phyloP scores from a whole-genome alignment of 2,888 invertebrate species.

The Diarsia rubi region DNA sequence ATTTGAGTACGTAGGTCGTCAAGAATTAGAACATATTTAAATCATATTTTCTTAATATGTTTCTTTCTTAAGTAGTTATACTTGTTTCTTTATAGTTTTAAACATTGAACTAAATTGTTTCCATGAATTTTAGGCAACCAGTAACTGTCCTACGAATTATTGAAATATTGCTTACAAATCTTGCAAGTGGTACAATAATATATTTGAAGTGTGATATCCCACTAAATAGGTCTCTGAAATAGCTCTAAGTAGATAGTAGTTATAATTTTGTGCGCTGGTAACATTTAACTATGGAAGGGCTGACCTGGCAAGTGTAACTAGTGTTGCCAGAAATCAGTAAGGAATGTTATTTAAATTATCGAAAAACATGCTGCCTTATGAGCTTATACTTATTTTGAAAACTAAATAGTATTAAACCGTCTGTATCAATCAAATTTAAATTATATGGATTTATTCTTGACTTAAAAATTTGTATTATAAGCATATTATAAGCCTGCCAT shows the following conservation, averaged over 20 bases:
- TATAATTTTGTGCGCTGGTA: constrained; percentile 59
- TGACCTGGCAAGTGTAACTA: constrained; percentile 55
- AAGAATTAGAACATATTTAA: background rate
- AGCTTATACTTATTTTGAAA: constrained; percentile 52
- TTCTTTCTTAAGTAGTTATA: background rate
- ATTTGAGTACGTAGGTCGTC: background rate
- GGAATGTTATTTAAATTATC: constrained; percentile 39
- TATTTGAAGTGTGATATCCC: constrained; percentile 70
- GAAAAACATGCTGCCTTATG: constrained; percentile 51
- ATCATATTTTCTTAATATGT: background rate
- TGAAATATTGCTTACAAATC: constrained; percentile 47
- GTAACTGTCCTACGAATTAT: constrained; percentile 33
- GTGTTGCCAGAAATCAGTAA: constrained; percentile 60
- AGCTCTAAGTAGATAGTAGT: constrained; percentile 72
- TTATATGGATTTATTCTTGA: constrained; percentile 21
- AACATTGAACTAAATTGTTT: constrained; percentile 11
- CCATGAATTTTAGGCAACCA: constrained; percentile 33
- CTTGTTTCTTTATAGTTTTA: constrained; percentile 11
- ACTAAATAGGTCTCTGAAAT: constrained; percentile 66
- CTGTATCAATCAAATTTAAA: constrained; percentile 29
- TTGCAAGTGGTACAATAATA: constrained; percentile 65
- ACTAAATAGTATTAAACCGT: constrained; percentile 44
- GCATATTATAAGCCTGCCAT: constrained; percentile 35
- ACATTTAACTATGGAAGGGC: constrained; percentile 57
- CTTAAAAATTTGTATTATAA: constrained; percentile 32